phyloP scores from a whole-genome alignment of 2,797 vertebrate species.

The Loris lydekkerianus region DNA sequence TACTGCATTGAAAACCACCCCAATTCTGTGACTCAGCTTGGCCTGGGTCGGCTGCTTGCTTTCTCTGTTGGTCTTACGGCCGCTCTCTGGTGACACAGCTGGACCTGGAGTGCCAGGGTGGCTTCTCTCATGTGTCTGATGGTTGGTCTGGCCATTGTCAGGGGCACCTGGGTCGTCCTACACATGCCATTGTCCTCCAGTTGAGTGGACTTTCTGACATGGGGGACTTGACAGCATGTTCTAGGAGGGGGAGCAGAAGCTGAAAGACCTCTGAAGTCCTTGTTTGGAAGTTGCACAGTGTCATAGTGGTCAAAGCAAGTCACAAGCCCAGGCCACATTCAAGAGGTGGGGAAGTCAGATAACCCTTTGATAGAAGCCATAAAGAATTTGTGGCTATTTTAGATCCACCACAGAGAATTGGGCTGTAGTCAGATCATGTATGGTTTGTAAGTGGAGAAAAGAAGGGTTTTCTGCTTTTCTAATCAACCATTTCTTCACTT shows the following conservation, averaged over 20 bases:
- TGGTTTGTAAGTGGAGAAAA: not conserved
- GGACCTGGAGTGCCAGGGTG: not conserved
- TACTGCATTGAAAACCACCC: not conserved
- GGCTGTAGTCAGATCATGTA: not conserved
- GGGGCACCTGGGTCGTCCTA: not conserved
- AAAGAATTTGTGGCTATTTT: not conserved
- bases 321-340: not conserved
- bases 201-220: fast-evolving
- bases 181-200: fast-evolving
- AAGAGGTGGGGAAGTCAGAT: not conserved
- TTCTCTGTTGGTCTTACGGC: not conserved
- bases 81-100: too few relatives aligned
- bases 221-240: not conserved
- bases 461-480: not conserved
- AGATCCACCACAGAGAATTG: not conserved
- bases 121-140: not conserved
- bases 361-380: not conserved
- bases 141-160: not conserved
- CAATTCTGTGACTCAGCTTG: not conserved
- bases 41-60: too few relatives aligned
- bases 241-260: not conserved
- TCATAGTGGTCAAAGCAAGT: not conserved
- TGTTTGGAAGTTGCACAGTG: not conserved
- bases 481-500: not conserved
- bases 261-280: not conserved